A percentile compares a stretch with the other conserved stretches of the same genome.
phyloP scores from a whole-genome alignment of 2,888 invertebrate species.

The Ctenicera cuprea region DNA sequence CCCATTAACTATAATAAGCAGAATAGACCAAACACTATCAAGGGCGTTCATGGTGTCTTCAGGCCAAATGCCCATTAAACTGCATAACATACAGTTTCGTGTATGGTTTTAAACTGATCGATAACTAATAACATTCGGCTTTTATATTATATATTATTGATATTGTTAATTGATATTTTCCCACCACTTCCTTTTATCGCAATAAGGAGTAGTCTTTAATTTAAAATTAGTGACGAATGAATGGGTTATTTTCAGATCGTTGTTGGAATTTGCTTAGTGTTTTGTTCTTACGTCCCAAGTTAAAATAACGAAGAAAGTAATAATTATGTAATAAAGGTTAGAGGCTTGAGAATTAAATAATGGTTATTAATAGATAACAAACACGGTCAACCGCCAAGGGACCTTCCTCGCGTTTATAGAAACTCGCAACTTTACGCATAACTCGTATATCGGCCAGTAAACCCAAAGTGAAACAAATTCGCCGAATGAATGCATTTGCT shows the following conservation, averaged over 20 bases:
- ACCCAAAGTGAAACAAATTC: no score
- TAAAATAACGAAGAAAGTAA: no score
- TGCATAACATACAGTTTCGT: not conserved
- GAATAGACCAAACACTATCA: conserved; percentile 2
- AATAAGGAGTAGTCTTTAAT: conserved; percentile 18
- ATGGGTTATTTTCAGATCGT: not conserved
- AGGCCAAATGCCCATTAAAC: not conserved
- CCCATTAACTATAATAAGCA: not conserved
- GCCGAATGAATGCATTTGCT: no score
- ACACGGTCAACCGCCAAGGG: no score
- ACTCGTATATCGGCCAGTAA: no score
- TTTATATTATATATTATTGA: conserved; percentile 29
- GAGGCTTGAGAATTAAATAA: no score
- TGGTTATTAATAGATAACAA: no score
- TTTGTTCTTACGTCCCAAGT: no score
- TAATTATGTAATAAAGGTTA: no score
- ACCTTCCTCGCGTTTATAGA: no score
- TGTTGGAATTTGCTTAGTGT: not conserved
- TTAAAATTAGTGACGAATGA: conserved; percentile 9
- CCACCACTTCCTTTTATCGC: conserved; percentile 32
- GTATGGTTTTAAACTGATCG: conserved; percentile 4
- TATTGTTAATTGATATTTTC: conserved; percentile 26
- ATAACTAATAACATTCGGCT: conserved; percentile 25
- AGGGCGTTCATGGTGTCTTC: not conserved
- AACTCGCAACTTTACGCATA: no score